These are phyloP conservation scores for Saxidomus purpurata DNA, from an alignment of 1,140 invertebrate genomes.

Conservation along the genomic window DNA sequence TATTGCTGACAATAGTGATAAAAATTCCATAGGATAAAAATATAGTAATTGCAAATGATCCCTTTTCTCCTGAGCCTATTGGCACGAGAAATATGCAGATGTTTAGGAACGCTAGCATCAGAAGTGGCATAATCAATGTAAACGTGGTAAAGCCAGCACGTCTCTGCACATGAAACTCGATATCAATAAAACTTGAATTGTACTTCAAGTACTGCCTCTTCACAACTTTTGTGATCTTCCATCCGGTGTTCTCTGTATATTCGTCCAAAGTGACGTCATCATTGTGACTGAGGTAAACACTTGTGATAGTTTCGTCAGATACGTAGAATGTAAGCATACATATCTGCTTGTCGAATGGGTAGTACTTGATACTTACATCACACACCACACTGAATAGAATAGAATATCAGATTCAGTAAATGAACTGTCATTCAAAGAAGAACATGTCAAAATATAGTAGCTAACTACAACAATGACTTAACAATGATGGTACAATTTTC, in stretches of 20 bases:
- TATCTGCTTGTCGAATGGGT: constrained; percentile 55
- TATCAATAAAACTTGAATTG: neutral
- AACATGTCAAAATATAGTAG: no score
- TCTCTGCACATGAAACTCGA: constrained; percentile 24
- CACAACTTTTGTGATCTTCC: neutral
- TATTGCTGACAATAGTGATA: constrained; percentile 25
- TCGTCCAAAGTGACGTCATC: neutral
- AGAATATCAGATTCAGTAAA: no score
- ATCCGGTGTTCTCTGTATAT: constrained; percentile 36
- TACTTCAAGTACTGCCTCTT: neutral
- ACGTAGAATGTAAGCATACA: constrained; percentile 42
- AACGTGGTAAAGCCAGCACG: constrained; percentile 25
- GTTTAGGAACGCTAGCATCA: constrained; percentile 52
- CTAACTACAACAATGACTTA: no score
- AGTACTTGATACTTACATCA: constrained; percentile 53
- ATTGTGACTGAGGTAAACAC: neutral
- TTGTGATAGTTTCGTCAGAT: constrained; percentile 15
- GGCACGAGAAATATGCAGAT: constrained; percentile 47
- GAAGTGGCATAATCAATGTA: constrained; percentile 40
- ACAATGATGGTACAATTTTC: no score
- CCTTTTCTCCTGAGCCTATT: constrained; percentile 49
- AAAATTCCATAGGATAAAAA: constrained; percentile 59
- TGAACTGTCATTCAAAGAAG: no score
- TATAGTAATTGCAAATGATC: constrained; percentile 43
- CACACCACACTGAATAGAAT: constrained; percentile 20